Evolutionary conservation across 1,140 invertebrate species (phyloP), one percentile per base, ranked within the genome.

Genomic region (Drosophila arawakana): DNA sequence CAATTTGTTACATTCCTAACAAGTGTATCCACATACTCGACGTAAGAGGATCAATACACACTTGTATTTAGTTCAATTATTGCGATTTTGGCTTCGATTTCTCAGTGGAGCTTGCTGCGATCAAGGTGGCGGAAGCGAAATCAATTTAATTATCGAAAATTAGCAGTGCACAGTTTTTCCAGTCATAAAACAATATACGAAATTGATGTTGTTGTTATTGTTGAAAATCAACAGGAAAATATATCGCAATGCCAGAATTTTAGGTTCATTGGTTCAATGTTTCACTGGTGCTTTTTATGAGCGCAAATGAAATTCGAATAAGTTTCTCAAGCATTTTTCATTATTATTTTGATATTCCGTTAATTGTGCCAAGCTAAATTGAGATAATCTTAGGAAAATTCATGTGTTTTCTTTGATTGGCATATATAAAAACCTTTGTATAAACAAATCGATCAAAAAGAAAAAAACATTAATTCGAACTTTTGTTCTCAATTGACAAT

Each of bases 121-220:
- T 83, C 83, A 88, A 86, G 80, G 84, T 88, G 88, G 78, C 84
- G 83, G 83, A 86, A 88, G 80, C 84, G 44, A 77, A 72, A 80
- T 78, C 69, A 50, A 80, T 80, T 89, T 83, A 83, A 86, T 86
- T 76, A 86, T 67, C 50, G 44, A 70, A 68, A 86, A 70, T 86
- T 83, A 70, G 54, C 83, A 34, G 25, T 15, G 59, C 57, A 39
- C 57, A 60, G 49, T 47, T 69, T 47, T 58, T 68, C 34, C 35
- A 55, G 66, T 61, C 73, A 81, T 73, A 61, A 80, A 72, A 69
- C 57, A 73, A 69, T 61, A 76, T 47, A 74, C 57, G 54, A 57
- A 58, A 60, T 30, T 21, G 15, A 52, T 55, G 30, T 44, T 67
- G 10, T 46, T 72, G 46, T 67, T 50, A 35, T 39, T 73, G n/a